Evolutionary conservation across 2,797 vertebrate genomes (phyloP).

Genomic region (Danionella dracula): DNA sequence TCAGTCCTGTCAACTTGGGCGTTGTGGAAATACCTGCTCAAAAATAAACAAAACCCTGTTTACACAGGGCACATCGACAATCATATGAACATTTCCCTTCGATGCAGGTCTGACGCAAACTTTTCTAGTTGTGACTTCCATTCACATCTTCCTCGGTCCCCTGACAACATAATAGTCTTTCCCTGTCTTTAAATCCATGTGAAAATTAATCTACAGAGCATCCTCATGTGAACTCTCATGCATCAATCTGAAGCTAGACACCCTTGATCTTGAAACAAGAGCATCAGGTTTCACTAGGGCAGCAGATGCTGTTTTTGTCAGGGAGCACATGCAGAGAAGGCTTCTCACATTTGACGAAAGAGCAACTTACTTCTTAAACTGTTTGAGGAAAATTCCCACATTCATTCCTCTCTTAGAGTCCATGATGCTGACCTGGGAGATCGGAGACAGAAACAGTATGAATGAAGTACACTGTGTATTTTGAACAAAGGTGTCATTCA

Average conservation of each 20-base stretch:
- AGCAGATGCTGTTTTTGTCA: conserved; percentile 5
- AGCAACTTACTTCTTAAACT: conserved; percentile 94
- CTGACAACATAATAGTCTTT: not conserved
- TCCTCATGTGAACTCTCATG: not conserved
- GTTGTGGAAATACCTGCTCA: conserved; percentile 22
- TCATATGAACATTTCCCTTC: not conserved
- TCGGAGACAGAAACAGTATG: conserved; percentile 19
- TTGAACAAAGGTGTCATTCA: not conserved
- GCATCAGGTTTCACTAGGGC: conserved; percentile 5
- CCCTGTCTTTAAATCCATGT: not conserved
- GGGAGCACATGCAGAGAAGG: not conserved
- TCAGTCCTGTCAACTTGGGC: too few species aligned
- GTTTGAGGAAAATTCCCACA: conserved; percentile 95
- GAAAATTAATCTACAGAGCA: not conserved
- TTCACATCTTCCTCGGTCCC: not conserved
- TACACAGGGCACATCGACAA: conserved; percentile 8
- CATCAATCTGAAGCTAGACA: conserved; percentile 4
- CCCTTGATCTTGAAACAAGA: conserved; percentile 8
- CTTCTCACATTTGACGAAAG: not conserved
- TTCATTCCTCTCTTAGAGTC: conserved; percentile 98
- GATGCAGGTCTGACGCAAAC: not conserved
- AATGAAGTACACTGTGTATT: too few species aligned
- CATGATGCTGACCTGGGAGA: conserved; percentile 83
- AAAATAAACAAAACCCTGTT: conserved; percentile 9
- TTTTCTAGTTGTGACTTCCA: not conserved